phyloP scores from a whole-genome alignment of 2,113 vertebrate species.

The Marmota monax region DNA sequence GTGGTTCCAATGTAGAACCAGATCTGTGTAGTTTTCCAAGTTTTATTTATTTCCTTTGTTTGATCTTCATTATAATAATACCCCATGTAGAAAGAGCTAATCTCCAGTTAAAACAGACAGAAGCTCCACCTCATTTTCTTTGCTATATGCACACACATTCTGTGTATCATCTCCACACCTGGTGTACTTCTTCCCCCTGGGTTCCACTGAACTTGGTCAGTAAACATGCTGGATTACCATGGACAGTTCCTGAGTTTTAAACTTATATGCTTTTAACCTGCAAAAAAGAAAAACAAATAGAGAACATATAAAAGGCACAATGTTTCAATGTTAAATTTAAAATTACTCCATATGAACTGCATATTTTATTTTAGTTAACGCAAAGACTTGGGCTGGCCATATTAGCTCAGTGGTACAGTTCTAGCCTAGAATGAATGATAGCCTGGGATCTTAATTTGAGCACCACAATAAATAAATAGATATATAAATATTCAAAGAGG shows the following conservation, averaged over 20 bases:
- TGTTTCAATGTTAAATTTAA: not conserved
- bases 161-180: not conserved
- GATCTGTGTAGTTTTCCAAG: not conserved
- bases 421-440: too few species aligned
- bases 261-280: not conserved
- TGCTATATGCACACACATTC: not conserved
- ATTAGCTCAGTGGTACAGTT: not conserved
- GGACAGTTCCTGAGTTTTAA: not conserved
- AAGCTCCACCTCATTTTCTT: not conserved
- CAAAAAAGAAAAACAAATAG: not conserved
- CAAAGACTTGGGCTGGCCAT: not conserved
- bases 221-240: not conserved
- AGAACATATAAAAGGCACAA: not conserved
- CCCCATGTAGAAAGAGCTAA: not conserved
- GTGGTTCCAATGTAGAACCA: too few species aligned
- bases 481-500: not conserved
- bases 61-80: not conserved
- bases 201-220: not conserved
- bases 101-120: not conserved
- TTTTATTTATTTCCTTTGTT: not conserved
- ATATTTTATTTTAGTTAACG: not conserved
- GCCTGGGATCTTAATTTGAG: accelerated
- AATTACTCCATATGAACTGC: not conserved
- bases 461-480: too few species aligned
- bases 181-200: not conserved